These are phyloP conservation scores for Drosophila hamatofila DNA, from an alignment of 2,888 invertebrate species.

Conservation along the genomic window DNA sequence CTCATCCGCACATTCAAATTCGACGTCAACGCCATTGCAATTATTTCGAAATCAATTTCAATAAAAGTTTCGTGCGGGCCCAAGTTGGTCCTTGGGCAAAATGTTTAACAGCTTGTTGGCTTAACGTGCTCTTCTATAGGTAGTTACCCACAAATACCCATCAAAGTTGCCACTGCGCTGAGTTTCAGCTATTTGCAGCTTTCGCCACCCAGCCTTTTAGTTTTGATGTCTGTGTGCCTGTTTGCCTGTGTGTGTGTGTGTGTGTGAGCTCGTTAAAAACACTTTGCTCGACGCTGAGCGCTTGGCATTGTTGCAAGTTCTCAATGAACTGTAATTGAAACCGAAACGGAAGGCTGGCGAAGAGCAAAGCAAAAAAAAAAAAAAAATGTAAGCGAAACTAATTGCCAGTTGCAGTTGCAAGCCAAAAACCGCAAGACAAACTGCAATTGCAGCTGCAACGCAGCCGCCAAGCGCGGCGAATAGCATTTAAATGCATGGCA, in stretches of 20 bases:
- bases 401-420: slow-evolving; percentile 64
- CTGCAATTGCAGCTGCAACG: slow-evolving; percentile 17
- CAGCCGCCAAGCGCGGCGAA: slow-evolving; percentile 27
- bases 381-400: slow-evolving; percentile 56
- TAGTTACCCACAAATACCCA: slow-evolving; percentile 43
- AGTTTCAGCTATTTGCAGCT: slow-evolving; percentile 39
- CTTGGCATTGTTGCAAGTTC: slow-evolving; percentile 71
- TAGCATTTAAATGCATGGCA: slow-evolving; percentile 69
- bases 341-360: slow-evolving; percentile 59
- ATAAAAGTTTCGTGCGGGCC: slow-evolving; percentile 66
- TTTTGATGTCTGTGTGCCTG: slow-evolving; percentile 9
- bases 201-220: slow-evolving; percentile 12
- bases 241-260: slow-evolving; percentile 24
- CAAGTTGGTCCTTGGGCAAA: slow-evolving; percentile 46
- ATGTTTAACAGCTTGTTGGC: slow-evolving; percentile 76
- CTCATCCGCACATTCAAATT: slow-evolving; percentile 63
- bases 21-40: slow-evolving; percentile 75
- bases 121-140: slow-evolving; percentile 51
- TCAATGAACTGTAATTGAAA: slow-evolving; percentile 80
- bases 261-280: slow-evolving; percentile 73
- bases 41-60: slow-evolving; percentile 81
- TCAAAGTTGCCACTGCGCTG: slow-evolving; percentile 53
- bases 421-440: slow-evolving; percentile 15
- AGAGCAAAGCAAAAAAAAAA: not conserved
- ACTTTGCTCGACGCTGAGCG: slow-evolving; percentile 63